These are phyloP conservation scores for Melospiza melodia DNA, from an alignment of 2,113 vertebrate species.

Conservation along the genomic window DNA sequence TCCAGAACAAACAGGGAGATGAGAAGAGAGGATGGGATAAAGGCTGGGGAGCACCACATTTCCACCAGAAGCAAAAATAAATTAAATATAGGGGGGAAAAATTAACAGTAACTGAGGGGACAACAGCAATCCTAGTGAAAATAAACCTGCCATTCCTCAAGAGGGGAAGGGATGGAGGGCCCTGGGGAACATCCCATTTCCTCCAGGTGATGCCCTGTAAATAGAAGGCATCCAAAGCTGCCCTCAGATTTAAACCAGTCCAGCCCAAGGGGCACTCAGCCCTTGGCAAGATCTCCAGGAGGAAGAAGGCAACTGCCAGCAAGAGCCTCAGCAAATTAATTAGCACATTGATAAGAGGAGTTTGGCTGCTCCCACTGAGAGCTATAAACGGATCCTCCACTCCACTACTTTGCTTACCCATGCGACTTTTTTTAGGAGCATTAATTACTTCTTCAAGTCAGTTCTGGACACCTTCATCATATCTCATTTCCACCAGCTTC, in stretches of 20 bases:
- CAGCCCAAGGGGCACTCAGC: not conserved
- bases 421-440: not conserved
- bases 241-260: not conserved
- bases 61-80: not conserved
- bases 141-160: accelerated
- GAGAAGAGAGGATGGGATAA: not conserved
- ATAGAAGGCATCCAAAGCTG: not conserved
- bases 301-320: not conserved
- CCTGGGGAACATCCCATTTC: not conserved
- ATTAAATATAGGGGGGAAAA: not conserved
- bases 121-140: not conserved
- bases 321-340: constrained; percentile 1
- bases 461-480: not conserved
- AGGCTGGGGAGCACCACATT: not conserved
- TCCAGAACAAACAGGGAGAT: not conserved
- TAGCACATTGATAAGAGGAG: not conserved
- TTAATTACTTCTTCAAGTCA: not conserved
- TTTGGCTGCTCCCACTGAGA: constrained; percentile 7
- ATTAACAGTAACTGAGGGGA: not conserved
- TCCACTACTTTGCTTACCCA: constrained; percentile 3
- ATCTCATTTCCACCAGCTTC: not conserved
- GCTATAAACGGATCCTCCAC: constrained; percentile 20
- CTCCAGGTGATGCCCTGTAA: not conserved
- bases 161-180: accelerated
- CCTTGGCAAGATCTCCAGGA: not conserved